phyloP scores from a whole-genome alignment of 1,140 invertebrate genomes.

The Lethocerus indicus region DNA sequence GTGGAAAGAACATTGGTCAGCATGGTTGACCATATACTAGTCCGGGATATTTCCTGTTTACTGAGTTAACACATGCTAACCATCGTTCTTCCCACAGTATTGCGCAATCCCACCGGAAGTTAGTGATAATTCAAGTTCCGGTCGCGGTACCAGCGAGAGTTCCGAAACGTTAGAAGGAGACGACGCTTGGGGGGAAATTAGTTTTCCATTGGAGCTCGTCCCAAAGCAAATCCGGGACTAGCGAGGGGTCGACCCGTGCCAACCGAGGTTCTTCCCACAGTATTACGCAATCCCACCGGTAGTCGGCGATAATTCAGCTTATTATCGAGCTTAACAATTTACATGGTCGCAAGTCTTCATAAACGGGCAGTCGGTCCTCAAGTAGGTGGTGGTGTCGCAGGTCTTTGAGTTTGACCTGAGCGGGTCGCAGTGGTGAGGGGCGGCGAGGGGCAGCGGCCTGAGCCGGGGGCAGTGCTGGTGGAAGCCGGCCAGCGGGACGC shows the following conservation, averaged over 20 bases:
- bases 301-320: too few species aligned
- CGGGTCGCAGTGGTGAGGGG: conserved; percentile 33
- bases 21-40: too few species aligned
- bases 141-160: too few species aligned
- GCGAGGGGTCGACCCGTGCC: background rate
- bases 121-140: too few species aligned
- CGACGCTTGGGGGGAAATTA: background rate
- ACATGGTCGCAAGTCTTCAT: conserved; percentile 32
- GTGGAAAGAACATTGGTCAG: too few species aligned
- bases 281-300: too few species aligned
- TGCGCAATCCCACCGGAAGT: too few species aligned
- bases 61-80: too few species aligned
- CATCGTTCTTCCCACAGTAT: too few species aligned
- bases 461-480: conserved; percentile 28
- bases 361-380: conserved; percentile 28
- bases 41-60: too few species aligned
- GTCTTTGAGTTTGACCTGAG: conserved; percentile 27
- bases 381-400: conserved; percentile 26
- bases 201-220: background rate
- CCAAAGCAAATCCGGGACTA: background rate
- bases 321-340: conserved; percentile 1
- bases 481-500: conserved; percentile 30
- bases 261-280: background rate
- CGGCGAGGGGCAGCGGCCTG: background rate
- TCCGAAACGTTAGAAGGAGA: background rate